Evolutionary conservation across 2,113 vertebrate species (phyloP), one percentile per base, ranked within the genome.

Genomic region (Cepphus grylle): DNA sequence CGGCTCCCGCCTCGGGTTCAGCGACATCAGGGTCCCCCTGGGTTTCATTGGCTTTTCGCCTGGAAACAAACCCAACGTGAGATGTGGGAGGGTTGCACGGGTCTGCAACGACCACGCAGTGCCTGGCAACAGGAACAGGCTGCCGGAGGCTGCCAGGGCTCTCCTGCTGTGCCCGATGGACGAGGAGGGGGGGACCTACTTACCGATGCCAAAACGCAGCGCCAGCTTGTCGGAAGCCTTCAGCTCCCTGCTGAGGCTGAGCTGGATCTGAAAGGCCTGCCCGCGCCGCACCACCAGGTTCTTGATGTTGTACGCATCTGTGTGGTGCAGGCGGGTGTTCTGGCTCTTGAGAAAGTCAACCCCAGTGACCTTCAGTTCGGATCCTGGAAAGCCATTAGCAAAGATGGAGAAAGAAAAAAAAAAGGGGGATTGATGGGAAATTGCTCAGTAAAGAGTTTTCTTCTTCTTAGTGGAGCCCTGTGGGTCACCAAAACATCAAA

Each of bases 271-370:
- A 53, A 98, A 98, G 47, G 45, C 5, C 63, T 97, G 84, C 40
- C 98, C 98, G 0, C 96, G 96, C 62, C 97, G 81, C 70, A 97
- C 86, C 90, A 97, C 97, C 47, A 97, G 94, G 50, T 43, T 73
- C 6, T 67, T 3, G 15, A 40, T 97, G 38, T 87, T 73, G 86
- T 94, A 98, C 0, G 53, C 96, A 12, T 81, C 49, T 0, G 97
- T 98, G 88, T 92, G 96, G 89, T 98, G 98, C 40, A 91, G 36
- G 4, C 0, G 2, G 2, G 26, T 5, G 34, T 98, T 98, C 61
- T 96, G 20, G 25, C 73, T 59, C 87, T 78, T 96, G 61, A 97
- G 91, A 47, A 97, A 55, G 92, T 97, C 96, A 16, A 97, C 2
- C 5, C 43, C 67, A 32, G 82, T 78, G 66, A 96, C 59, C 47